Conservation (phyloP, 2,797 vertebrate species). For the Xenops minutus region DNA sequence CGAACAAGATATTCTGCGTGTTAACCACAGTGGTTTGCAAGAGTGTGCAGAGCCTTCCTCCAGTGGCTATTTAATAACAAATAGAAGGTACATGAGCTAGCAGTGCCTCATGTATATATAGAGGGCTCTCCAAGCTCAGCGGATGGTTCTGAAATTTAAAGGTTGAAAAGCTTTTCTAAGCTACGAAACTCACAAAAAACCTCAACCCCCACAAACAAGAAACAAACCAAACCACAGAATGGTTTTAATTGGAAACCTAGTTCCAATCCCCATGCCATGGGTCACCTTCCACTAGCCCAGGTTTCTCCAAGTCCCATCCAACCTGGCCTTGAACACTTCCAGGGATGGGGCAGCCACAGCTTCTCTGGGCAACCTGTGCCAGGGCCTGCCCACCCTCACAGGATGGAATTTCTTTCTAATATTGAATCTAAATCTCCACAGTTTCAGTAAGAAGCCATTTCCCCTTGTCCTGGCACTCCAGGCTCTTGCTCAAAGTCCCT, state of each 20-base stretch:
- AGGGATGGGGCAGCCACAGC: background rate
- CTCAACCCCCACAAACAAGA: background rate
- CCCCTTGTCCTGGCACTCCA: rapidly evolving
- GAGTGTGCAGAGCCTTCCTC: background rate
- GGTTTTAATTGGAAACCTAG: background rate
- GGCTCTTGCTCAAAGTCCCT: rapidly evolving
- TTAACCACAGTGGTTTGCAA: background rate
- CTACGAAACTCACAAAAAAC: background rate
- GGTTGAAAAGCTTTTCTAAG: background rate
- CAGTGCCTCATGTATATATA: background rate
- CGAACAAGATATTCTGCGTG: background rate
- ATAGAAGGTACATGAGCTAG: background rate
- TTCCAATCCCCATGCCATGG: background rate
- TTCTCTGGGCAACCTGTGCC: background rate
- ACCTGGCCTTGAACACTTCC: background rate
- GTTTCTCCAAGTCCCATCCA: rapidly evolving
- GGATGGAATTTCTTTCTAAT: background rate
- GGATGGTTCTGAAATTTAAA: background rate
- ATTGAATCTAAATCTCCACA: background rate
- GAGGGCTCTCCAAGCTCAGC: background rate
- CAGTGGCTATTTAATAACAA: background rate
- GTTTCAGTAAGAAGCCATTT: background rate
- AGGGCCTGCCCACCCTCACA: rapidly evolving
- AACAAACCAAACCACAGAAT: background rate
- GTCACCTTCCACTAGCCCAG: background rate